Evolutionary conservation across 2,113 vertebrate genomes (phyloP).

Genomic region (Platysternon megacephalum): DNA sequence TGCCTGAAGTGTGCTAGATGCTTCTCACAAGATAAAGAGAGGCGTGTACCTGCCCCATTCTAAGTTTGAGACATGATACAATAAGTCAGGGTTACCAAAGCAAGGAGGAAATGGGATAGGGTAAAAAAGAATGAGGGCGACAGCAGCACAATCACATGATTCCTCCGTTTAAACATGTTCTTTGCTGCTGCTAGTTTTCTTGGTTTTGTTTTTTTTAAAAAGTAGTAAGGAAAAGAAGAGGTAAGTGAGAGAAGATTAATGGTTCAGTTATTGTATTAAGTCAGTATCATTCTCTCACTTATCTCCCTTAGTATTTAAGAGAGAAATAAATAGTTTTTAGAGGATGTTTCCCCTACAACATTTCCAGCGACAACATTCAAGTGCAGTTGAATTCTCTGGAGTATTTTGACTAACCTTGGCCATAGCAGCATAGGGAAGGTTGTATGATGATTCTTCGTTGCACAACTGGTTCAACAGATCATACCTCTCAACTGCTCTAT

Average conservation of each 20-base stretch:
- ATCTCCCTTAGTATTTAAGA: neutral
- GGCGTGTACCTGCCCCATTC: neutral
- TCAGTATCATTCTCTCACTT: neutral
- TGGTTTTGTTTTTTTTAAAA: neutral
- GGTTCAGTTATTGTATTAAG: neutral
- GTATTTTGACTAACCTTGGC: neutral
- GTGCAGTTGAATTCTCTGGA: neutral
- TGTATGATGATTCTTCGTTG: neutral
- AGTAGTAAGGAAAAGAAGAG: neutral
- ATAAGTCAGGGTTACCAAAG: neutral
- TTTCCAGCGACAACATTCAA: neutral
- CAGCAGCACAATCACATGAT: neutral
- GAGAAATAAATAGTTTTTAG: neutral
- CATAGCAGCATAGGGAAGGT: neutral
- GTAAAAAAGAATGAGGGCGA: too few species aligned
- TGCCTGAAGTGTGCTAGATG: neutral
- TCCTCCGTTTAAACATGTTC: neutral
- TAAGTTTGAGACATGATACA: neutral
- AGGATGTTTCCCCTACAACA: neutral
- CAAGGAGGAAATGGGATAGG: neutral
- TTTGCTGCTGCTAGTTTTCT: neutral
- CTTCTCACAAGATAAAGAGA: neutral
- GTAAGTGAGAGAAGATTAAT: neutral
- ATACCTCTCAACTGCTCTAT: neutral
- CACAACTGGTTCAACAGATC: fast-evolving